Conservation (phyloP, 2,888 invertebrate species). For the Aethes cnicana region DNA sequence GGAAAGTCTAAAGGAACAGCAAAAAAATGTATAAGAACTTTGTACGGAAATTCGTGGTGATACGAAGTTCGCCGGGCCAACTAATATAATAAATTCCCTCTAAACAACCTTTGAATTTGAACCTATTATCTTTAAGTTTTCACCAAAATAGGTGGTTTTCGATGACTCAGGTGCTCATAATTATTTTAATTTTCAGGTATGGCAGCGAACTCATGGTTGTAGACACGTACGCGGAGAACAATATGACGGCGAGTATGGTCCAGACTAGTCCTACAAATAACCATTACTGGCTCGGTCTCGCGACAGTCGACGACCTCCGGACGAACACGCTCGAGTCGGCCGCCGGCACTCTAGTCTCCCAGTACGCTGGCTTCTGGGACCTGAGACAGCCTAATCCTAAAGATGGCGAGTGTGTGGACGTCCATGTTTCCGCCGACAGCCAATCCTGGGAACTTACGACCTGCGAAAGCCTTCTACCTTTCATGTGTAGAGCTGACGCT, state of each 20-base stretch:
- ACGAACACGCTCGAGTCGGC: slow-evolving; percentile 98
- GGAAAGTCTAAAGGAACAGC: too few species aligned
- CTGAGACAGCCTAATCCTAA: slow-evolving; percentile 93
- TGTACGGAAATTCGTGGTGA: too few species aligned
- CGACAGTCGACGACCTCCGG: slow-evolving; percentile 94
- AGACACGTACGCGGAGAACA: slow-evolving; percentile 95
- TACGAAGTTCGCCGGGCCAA: too few species aligned
- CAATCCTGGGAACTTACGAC: slow-evolving; percentile 97
- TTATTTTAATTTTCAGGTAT: slow-evolving; percentile 85
- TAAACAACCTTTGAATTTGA: too few species aligned
- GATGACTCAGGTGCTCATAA: too few species aligned
- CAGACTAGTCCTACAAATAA: slow-evolving; percentile 85
- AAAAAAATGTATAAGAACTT: too few species aligned
- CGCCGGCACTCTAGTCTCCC: slow-evolving; percentile 93
- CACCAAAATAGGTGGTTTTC: too few species aligned
- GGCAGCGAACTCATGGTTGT: slow-evolving; percentile 97
- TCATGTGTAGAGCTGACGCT: slow-evolving; percentile 95
- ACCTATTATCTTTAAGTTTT: too few species aligned
- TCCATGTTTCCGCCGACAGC: slow-evolving; percentile 85
- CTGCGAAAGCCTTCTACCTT: slow-evolving; percentile 96
- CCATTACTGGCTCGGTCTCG: slow-evolving; percentile 95
- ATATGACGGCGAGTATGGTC: slow-evolving; percentile 92
- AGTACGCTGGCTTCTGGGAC: slow-evolving; percentile 97
- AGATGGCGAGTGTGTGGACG: slow-evolving; percentile 95
- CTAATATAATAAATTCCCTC: too few species aligned